phyloP scores from a whole-genome alignment of 2,888 invertebrate genomes.

The Torymus tubicola region DNA sequence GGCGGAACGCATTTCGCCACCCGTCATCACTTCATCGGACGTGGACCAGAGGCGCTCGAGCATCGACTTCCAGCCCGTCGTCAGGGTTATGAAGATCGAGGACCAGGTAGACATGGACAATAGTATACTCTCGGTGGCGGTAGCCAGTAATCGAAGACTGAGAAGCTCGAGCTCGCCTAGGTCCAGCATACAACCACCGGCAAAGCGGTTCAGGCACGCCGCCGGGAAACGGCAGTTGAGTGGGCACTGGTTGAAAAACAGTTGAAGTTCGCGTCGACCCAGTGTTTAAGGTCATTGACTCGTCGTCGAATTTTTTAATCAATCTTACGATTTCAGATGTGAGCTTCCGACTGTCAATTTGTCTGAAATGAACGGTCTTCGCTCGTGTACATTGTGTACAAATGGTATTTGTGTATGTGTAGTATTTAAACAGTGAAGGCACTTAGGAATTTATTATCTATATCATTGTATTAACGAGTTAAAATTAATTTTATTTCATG shows the following conservation, averaged over 20 bases:
- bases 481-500: constrained; percentile 63
- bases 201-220: constrained; percentile 68
- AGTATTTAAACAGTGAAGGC: constrained; percentile 71
- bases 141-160: constrained; percentile 72
- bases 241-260: constrained; percentile 71
- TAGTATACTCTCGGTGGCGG: constrained; percentile 71
- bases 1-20: constrained; percentile 66
- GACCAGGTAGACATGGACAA: constrained; percentile 74
- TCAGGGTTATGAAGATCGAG: constrained; percentile 83
- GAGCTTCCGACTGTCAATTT: constrained; percentile 55
- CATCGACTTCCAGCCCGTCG: constrained; percentile 81
- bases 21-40: constrained; percentile 44
- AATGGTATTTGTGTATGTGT: constrained; percentile 72
- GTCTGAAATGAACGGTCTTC: constrained; percentile 46
- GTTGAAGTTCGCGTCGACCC: constrained; percentile 65
- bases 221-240: constrained; percentile 55
- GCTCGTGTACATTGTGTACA: constrained; percentile 72
- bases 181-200: constrained; percentile 66
- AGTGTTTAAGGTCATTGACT: not conserved
- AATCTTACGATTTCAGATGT: constrained; percentile 30
- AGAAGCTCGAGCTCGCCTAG: constrained; percentile 73
- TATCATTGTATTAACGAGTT: constrained; percentile 63
- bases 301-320: constrained; percentile 13
- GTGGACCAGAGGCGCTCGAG: constrained; percentile 71
- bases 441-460: constrained; percentile 59